Evolutionary conservation across 2,888 invertebrate species (phyloP).

Genomic region (Callosobruchus maculatus): DNA sequence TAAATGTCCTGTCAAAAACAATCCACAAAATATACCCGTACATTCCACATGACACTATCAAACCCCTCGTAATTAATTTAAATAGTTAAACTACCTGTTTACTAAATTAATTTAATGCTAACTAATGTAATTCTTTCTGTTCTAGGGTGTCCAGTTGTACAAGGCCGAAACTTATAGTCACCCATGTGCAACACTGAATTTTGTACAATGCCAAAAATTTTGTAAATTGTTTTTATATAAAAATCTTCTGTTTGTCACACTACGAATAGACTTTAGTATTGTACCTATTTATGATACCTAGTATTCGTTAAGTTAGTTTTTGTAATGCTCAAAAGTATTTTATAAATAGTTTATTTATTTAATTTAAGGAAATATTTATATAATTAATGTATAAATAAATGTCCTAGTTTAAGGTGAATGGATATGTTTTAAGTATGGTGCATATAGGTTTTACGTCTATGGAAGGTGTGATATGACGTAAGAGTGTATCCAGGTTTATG

Average conservation of each 20-base stretch:
- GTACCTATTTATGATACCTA: conserved; percentile 6
- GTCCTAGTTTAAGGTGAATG: neutral
- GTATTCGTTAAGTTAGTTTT: conserved; percentile 22
- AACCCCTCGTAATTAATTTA: too few relatives aligned
- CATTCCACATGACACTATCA: too few relatives aligned
- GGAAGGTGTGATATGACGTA: too few relatives aligned
- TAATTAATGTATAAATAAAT: conserved; percentile 16
- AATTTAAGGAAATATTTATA: conserved; percentile 16
- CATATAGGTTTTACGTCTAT: too few relatives aligned
- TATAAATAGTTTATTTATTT: conserved; percentile 30
- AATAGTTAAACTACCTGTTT: too few relatives aligned
- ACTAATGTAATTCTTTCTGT: conserved; percentile 17
- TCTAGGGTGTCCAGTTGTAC: conserved; percentile 39
- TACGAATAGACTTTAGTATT: conserved; percentile 17
- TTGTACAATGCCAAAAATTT: conserved; percentile 43
- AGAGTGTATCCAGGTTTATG: too few relatives aligned
- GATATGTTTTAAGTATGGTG: too few relatives aligned
- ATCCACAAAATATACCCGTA: too few relatives aligned
- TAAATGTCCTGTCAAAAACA: too few relatives aligned
- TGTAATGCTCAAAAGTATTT: conserved; percentile 34
- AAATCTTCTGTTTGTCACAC: conserved; percentile 12
- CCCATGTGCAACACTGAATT: conserved; percentile 17
- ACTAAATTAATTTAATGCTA: too few relatives aligned
- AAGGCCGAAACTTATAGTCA: conserved; percentile 36
- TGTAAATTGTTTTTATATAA: conserved; percentile 36